These are phyloP conservation scores for Noctilio leporinus DNA, from an alignment of 2,113 vertebrate genomes.

Conservation along the genomic window DNA sequence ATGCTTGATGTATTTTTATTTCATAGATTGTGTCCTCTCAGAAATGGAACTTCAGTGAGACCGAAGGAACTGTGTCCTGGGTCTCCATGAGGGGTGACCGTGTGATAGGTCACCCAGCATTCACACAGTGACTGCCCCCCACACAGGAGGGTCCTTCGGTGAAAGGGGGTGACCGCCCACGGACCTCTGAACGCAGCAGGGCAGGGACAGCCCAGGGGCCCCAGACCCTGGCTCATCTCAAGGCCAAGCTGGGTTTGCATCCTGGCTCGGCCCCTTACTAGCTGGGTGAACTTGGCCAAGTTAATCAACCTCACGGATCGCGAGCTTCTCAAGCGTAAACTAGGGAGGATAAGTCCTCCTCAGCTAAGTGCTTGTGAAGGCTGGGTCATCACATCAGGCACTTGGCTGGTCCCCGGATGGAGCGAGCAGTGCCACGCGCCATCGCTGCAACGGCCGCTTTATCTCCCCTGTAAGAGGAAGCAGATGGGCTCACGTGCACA, in stretches of 20 bases:
- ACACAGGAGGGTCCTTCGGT: background rate
- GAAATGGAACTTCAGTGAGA: background rate
- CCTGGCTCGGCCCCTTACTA: background rate
- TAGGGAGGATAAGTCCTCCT: background rate
- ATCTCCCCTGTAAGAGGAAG: background rate
- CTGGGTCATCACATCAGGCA: background rate
- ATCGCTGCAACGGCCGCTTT: background rate
- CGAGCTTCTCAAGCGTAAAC: background rate
- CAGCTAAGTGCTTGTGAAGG: background rate
- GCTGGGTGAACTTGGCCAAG: background rate
- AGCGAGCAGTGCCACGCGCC: too few relatives aligned
- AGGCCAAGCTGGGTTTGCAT: background rate
- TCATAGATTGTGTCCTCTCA: background rate
- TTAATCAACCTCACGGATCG: background rate
- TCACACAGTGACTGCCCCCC: background rate
- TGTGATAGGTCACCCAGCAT: background rate
- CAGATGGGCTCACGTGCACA: background rate
- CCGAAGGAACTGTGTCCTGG: background rate
- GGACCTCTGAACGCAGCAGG: background rate
- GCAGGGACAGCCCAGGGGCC: background rate
- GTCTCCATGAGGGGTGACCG: background rate
- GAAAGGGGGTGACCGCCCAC: background rate
- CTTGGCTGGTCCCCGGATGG: background rate
- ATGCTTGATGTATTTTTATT: background rate
- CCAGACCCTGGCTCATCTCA: background rate